Base-by-base conservation (phyloP, 2,113 vertebrate species). In the Physeter macrocephalus region DNA sequence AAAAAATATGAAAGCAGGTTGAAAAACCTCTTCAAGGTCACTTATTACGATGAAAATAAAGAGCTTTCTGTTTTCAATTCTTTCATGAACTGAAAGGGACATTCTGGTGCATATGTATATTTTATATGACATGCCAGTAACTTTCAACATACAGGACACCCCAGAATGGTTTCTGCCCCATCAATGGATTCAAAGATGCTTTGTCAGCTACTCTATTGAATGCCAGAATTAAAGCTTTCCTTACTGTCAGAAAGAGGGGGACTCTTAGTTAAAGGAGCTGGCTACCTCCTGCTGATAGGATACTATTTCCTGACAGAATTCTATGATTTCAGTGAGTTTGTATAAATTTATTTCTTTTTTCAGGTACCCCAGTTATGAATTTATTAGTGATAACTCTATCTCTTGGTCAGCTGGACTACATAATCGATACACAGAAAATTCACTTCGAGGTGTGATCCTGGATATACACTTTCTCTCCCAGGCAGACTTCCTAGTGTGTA, bases 351-450 rank as follows among this genome's bases (percentile, higher is more conserved):
- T 95, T 94, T 97, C 96, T 98, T 98, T 94, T 94, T 96, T 87
- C 97, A 99, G 99, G 98, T 99, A 99, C 90, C 99, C 99, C 54
- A 99, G 99, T 93, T 99, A 99, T 0, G 99, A 99, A 98, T 99
- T 99, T 98, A 99, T 99, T 98, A 99, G 99, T 95, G 99, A 99
- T 98, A 99, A 99, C 98, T 99, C 99, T 97, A 99, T 99, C 98
- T 99, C 99, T 43, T 99, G 99, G 99, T 99, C 99, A n/a, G 99
- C 99, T 2, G 99, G 99, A 89, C 99, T 99, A 78, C 99, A 99
- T 95, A 99, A 99, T 98, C 99, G 99, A 87, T 99, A 99, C 98
- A 99, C 99, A 1, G 99, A 99, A 98, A 99, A 99, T 97, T 99
- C 99, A 6, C 99, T 99, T 59, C 98, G 99, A 96, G 99, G 99